phyloP scores from a whole-genome alignment of 2,113 vertebrate genomes.

The Hippoglossus stenolepis region DNA sequence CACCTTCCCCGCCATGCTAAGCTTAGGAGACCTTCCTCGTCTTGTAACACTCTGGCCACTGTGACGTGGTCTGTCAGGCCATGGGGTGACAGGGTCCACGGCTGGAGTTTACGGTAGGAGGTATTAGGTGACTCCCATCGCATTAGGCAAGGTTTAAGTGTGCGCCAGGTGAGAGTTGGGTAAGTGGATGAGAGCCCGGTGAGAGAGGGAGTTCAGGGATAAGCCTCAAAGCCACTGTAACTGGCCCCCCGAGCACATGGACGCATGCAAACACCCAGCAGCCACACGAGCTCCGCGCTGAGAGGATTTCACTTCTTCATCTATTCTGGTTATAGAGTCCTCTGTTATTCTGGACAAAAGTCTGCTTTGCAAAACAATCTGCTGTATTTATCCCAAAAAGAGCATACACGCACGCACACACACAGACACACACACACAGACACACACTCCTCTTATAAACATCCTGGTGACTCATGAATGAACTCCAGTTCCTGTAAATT shows the following conservation, averaged over 20 bases:
- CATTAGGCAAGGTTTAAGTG: conserved; percentile 46
- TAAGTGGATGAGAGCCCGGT: conserved; percentile 67
- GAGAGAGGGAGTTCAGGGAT: conserved; percentile 57
- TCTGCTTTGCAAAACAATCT: conserved; percentile 56
- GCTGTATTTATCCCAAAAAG: conserved; percentile 35
- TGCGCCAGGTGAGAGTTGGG: conserved; percentile 48
- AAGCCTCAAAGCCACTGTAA: conserved; percentile 51
- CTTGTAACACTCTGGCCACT: conserved; percentile 22
- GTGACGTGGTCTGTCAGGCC: conserved; percentile 62
- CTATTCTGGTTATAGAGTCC: conserved; percentile 44
- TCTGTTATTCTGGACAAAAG: conserved; percentile 58
- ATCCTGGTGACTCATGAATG: conserved; percentile 49
- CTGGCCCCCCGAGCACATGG: conserved; percentile 15
- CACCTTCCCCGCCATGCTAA: conserved; percentile 27
- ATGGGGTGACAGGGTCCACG: conserved; percentile 54
- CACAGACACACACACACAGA: background rate
- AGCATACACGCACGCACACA: background rate
- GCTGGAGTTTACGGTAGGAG: conserved; percentile 32
- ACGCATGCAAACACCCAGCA: background rate
- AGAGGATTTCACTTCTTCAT: conserved; percentile 57
- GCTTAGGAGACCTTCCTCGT: conserved; percentile 10
- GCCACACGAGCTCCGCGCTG: background rate
- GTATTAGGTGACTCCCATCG: conserved; percentile 54
- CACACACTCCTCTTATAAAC: conserved; percentile 39
- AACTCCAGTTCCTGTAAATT: conserved; percentile 39